These are phyloP conservation scores for Gastrophysa polygoni DNA, from an alignment of 2,888 invertebrate genomes.

Conservation along the genomic window DNA sequence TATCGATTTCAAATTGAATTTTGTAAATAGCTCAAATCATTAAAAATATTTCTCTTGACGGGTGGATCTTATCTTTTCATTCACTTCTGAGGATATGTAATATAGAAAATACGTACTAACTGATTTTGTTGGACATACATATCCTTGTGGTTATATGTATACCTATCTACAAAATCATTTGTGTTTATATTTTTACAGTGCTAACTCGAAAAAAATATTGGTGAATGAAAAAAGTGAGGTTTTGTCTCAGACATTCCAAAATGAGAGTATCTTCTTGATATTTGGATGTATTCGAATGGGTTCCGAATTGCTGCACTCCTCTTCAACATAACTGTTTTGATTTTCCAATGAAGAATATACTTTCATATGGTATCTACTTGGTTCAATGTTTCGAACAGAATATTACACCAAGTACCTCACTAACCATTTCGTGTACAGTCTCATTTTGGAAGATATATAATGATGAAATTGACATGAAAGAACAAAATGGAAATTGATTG, in stretches of 20 bases:
- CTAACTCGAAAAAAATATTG: conserved; percentile 6
- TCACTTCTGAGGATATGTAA: conserved; percentile 32
- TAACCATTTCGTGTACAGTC: too few relatives aligned
- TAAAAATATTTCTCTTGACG: background rate
- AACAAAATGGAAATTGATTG: too few relatives aligned
- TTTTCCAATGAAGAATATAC: too few relatives aligned
- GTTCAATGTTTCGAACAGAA: too few relatives aligned
- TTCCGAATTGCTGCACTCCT: too few relatives aligned
- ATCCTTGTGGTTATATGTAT: conserved; percentile 21
- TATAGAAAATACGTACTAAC: conserved; percentile 47
- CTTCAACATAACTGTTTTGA: too few relatives aligned
- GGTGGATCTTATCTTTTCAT: conserved; percentile 6
- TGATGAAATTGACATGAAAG: too few relatives aligned
- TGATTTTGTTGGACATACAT: conserved; percentile 29
- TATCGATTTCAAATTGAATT: conserved; percentile 17
- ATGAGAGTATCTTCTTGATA: too few relatives aligned
- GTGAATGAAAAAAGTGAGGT: background rate
- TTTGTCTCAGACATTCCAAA: background rate
- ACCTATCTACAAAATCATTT: conserved; percentile 15
- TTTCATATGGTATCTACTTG: too few relatives aligned
- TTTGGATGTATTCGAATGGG: too few relatives aligned
- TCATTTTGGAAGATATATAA: too few relatives aligned
- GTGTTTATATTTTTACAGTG: background rate
- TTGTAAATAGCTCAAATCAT: conserved; percentile 17
- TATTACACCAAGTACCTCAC: too few relatives aligned